Evolutionary conservation across 2,888 invertebrate genomes (phyloP).

Genomic region (Eutolmus rufibarbis): DNA sequence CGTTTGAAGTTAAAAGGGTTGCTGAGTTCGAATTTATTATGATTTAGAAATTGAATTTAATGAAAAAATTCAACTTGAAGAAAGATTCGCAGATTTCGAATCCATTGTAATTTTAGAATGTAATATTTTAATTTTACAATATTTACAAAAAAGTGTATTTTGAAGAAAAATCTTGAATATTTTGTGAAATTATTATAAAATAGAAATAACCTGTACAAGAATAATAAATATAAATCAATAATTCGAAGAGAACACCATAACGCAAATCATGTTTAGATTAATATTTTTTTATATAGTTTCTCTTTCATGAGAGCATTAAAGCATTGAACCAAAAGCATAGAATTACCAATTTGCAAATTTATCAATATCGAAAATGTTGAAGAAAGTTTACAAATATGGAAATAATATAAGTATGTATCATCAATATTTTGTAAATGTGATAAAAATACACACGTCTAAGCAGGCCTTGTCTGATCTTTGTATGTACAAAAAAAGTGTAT

Average conservation of each 20-base stretch:
- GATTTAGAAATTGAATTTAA: neutral
- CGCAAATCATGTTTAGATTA: neutral
- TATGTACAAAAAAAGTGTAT: conserved; percentile 17
- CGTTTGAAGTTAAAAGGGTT: neutral
- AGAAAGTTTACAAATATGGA: neutral
- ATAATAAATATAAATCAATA: neutral
- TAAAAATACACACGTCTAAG: conserved; percentile 16
- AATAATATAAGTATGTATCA: neutral
- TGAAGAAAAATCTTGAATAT: neutral
- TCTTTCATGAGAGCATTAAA: neutral
- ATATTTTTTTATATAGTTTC: neutral
- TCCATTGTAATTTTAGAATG: neutral
- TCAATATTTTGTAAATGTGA: neutral
- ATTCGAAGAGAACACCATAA: neutral
- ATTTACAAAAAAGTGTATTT: neutral
- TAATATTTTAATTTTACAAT: neutral
- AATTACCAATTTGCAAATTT: neutral
- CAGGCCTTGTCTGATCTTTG: conserved; percentile 16
- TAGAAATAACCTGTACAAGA: neutral
- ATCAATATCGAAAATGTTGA: neutral
- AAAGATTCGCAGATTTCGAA: neutral
- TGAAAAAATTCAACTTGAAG: neutral
- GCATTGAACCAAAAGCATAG: neutral
- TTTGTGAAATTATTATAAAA: too few species aligned
- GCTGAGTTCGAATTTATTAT: neutral